Conservation (phyloP, 2,797 vertebrate species). For the Catamblyrhynchus diadema region DNA sequence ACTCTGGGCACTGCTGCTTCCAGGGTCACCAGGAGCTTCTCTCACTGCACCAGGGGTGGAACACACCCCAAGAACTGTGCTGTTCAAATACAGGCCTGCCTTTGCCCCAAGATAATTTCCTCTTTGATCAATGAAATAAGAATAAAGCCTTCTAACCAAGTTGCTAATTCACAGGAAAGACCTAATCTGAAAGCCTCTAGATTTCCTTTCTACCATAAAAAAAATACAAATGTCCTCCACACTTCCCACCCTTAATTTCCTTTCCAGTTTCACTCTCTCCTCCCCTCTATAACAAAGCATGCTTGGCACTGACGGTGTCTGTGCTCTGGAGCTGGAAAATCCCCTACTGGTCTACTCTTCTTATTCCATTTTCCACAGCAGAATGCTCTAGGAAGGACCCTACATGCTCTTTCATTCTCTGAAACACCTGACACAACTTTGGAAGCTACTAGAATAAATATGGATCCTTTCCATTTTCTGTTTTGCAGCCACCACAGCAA, state of each 20-base stretch:
- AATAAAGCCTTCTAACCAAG: neutral
- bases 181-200: neutral
- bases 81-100: neutral
- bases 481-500: neutral
- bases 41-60: neutral
- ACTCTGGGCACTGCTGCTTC: neutral
- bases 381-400: neutral
- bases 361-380: neutral
- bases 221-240: neutral
- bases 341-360: neutral
- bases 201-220: neutral
- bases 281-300: fast-evolving
- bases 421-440: neutral
- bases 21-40: neutral
- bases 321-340: neutral
- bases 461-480: neutral
- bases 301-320: too few species aligned
- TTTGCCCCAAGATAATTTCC: neutral
- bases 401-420: neutral
- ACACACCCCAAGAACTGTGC: neutral
- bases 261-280: neutral
- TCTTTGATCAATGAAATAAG: neutral
- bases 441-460: neutral
- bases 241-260: neutral
- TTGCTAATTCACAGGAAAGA: neutral